Conservation (phyloP, 2,888 invertebrate genomes). For the Drosophila buzzatii region DNA sequence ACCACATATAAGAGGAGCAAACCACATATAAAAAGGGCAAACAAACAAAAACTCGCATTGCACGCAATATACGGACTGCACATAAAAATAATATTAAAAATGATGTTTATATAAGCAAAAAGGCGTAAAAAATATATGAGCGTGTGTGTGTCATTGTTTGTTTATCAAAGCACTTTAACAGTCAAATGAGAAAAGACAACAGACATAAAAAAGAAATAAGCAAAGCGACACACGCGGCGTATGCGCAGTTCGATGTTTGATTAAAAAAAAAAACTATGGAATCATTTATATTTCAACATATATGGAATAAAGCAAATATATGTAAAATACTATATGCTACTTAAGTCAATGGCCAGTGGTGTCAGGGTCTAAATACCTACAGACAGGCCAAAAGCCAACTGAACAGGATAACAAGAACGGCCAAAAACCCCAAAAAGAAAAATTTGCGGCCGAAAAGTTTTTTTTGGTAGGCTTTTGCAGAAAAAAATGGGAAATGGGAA, state of each 20-base stretch:
- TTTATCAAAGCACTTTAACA: conserved; percentile 16
- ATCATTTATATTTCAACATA: neutral
- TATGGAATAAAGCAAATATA: neutral
- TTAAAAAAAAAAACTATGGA: conserved; percentile 5
- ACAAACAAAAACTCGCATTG: conserved; percentile 21
- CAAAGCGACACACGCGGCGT: conserved; percentile 11
- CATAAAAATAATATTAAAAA: conserved; percentile 49
- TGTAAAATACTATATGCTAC: conserved; percentile 4
- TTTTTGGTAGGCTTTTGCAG: conserved; percentile 30
- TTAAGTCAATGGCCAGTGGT: conserved; percentile 14
- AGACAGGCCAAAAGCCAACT: conserved; percentile 6
- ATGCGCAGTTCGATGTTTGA: conserved; percentile 29
- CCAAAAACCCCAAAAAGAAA: conserved; percentile 31
- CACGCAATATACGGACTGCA: conserved; percentile 10
- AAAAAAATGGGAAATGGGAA: conserved; percentile 8
- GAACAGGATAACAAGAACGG: neutral
- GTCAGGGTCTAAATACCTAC: conserved; percentile 14
- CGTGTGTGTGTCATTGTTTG: neutral
- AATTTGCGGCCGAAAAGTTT: conserved; percentile 41
- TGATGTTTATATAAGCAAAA: conserved; percentile 32
- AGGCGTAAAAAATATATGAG: conserved; percentile 18
- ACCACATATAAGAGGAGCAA: conserved; percentile 8
- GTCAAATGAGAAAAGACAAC: neutral
- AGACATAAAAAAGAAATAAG: conserved; percentile 11
- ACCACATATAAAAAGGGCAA: conserved; percentile 9